phyloP scores from a whole-genome alignment of 2,888 invertebrate genomes.

The Bombylius major region DNA sequence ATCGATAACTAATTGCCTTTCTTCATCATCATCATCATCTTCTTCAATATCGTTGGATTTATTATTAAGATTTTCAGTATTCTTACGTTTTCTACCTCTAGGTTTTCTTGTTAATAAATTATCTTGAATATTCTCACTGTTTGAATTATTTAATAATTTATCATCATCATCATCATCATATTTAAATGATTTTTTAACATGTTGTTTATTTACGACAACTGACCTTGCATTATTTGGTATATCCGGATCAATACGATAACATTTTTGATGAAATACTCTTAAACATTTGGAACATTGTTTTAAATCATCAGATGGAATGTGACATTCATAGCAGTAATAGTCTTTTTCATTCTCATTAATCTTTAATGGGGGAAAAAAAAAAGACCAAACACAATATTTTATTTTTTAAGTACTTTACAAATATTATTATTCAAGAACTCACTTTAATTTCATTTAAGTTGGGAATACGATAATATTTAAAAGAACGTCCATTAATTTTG shows the following conservation, averaged over 20 bases:
- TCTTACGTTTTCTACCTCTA: background rate
- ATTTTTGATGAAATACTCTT: slow-evolving; percentile 57
- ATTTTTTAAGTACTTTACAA: no score
- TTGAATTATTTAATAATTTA: background rate
- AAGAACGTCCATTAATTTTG: no score
- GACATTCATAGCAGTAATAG: slow-evolving; percentile 73
- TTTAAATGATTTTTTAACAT: background rate
- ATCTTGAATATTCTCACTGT: no score
- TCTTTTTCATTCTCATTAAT: slow-evolving; percentile 42
- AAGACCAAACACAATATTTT: no score
- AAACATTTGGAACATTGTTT: slow-evolving; percentile 52
- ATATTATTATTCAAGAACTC: no score
- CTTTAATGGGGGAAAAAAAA: background rate
- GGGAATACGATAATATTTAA: no score
- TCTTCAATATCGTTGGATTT: no score
- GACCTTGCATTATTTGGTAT: slow-evolving; percentile 19
- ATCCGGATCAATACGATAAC: slow-evolving; percentile 36
- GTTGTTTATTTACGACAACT: background rate
- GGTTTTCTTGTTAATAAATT: no score
- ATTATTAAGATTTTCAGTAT: background rate
- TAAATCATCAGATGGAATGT: slow-evolving; percentile 50
- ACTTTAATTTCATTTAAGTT: no score
- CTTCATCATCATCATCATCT: no score
- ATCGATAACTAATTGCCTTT: no score
- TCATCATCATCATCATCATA: no score